A percentile compares a stretch with the other conserved stretches of the same genome.
phyloP scores from a whole-genome alignment of 2,797 vertebrate genomes.

The Falco novaeseelandiae region DNA sequence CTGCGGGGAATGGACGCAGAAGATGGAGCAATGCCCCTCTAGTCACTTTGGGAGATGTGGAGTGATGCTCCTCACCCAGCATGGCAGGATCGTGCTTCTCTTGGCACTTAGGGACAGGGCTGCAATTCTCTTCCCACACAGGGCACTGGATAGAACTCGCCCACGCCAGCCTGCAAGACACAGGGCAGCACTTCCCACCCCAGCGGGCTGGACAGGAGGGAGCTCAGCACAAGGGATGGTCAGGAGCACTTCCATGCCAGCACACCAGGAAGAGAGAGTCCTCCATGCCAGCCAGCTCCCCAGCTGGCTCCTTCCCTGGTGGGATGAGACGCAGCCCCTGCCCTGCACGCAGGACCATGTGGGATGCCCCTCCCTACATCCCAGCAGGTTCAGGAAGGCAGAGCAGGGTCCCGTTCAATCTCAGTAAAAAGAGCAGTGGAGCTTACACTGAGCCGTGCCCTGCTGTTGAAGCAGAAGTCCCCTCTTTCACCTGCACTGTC shows the following conservation, averaged over 20 bases:
- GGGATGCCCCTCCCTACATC: background rate
- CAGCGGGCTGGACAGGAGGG: accelerated
- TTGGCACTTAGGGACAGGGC: background rate
- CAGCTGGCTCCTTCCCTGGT: background rate
- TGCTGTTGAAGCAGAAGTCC: background rate
- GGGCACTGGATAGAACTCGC: background rate
- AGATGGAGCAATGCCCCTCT: background rate
- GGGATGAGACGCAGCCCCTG: background rate
- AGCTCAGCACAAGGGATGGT: background rate
- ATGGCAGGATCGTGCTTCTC: accelerated
- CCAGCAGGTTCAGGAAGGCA: background rate
- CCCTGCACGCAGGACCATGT: accelerated
- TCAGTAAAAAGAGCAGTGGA: background rate
- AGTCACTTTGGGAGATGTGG: accelerated
- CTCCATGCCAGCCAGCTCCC: background rate
- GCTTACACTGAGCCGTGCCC: background rate
- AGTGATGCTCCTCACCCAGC: accelerated
- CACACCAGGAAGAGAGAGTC: background rate
- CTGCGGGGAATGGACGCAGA: background rate
- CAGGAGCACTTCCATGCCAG: background rate
- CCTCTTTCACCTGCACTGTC: background rate
- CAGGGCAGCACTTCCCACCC: background rate
- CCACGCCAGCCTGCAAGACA: accelerated
- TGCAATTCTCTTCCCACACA: background rate
- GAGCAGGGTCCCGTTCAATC: background rate